phyloP scores from a whole-genome alignment of 1,140 invertebrate species.

The Aphaenogaster ashmeadi region DNA sequence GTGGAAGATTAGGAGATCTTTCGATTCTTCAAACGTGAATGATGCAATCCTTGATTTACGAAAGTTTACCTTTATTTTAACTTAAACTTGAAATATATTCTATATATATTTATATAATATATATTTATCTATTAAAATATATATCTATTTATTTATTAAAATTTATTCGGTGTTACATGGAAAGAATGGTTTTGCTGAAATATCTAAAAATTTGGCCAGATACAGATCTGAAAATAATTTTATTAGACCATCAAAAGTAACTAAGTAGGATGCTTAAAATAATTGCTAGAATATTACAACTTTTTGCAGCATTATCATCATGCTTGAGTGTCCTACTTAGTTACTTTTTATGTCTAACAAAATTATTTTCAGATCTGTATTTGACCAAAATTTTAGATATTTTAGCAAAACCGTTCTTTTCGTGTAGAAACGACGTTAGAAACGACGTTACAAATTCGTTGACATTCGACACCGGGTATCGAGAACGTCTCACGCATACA shows the following conservation, averaged over 20 bases:
- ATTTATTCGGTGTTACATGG: not conserved
- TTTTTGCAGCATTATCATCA: no score
- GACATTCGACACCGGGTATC: slow-evolving; percentile 31
- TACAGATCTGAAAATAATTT: no score
- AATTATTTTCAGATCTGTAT: no score
- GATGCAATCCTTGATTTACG: not conserved
- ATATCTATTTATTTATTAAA: not conserved
- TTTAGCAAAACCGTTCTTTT: no score
- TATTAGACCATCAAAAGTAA: no score
- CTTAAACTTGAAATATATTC: not conserved
- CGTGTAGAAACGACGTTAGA: not conserved
- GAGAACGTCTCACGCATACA: not conserved
- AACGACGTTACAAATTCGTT: not conserved
- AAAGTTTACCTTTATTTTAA: not conserved
- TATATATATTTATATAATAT: not conserved
- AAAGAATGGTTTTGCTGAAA: no score
- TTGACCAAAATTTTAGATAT: no score
- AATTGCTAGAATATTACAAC: no score
- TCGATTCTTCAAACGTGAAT: not conserved
- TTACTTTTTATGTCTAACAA: no score
- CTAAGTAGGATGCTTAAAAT: no score
- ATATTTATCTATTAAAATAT: not conserved
- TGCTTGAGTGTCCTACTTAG: no score
- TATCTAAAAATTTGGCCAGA: no score
- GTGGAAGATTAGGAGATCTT: not conserved